Percentiles rank a stretch among this genome's conserved stretches.
These are phyloP conservation scores for Lasaia peninsularis DNA, from an alignment of 1,140 invertebrate genomes.

Conservation along the genomic window DNA sequence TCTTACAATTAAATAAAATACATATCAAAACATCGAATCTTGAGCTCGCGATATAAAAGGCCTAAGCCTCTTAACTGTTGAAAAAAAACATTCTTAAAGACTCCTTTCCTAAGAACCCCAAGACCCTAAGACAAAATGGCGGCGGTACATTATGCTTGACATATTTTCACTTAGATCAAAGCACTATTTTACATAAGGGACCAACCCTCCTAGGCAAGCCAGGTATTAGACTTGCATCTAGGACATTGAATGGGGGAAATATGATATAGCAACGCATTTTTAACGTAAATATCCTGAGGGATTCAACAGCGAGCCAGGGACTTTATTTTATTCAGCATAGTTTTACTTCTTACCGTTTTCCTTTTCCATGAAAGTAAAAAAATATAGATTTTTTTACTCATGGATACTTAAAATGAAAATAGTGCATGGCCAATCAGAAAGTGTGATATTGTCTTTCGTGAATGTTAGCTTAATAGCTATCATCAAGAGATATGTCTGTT, in stretches of 20 bases:
- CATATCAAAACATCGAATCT: too few relatives aligned
- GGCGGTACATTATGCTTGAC: constrained; percentile 32
- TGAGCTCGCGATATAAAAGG: too few relatives aligned
- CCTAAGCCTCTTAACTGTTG: too few relatives aligned
- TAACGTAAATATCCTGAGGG: constrained; percentile 8
- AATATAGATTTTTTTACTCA: too few relatives aligned
- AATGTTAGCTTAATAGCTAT: too few relatives aligned
- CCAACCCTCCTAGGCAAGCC: constrained; percentile 19
- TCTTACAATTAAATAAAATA: too few relatives aligned
- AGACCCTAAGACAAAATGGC: constrained; percentile 6
- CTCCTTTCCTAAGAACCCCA: not conserved
- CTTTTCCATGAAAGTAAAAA: too few relatives aligned
- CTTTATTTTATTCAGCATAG: not conserved
- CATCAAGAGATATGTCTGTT: too few relatives aligned
- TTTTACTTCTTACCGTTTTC: too few relatives aligned
- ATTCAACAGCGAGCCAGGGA: not conserved
- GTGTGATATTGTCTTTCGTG: too few relatives aligned
- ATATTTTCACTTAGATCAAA: constrained; percentile 48
- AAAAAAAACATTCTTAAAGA: not conserved
- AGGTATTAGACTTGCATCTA: constrained; percentile 11
- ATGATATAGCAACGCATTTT: constrained; percentile 11
- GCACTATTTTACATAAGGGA: constrained; percentile 26
- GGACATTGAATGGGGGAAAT: constrained; percentile 6
- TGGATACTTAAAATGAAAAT: too few relatives aligned
- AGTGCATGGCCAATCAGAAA: too few relatives aligned